Conservation (phyloP, 2,113 vertebrate genomes). For the Pardalotus punctatus region DNA sequence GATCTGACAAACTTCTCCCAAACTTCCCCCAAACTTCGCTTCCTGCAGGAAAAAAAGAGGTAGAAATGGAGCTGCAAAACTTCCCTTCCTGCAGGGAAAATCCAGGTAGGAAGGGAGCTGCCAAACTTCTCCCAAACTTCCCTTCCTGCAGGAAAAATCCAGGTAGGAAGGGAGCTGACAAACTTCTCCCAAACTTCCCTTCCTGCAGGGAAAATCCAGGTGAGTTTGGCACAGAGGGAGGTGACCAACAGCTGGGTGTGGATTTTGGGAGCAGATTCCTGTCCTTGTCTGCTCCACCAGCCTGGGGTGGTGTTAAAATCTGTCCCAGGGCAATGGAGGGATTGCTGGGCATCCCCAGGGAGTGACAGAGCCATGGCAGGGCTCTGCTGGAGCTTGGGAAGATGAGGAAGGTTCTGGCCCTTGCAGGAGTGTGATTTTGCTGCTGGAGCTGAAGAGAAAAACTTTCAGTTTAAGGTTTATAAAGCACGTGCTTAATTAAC, state of each 20-base stretch:
- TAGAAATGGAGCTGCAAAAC: no score
- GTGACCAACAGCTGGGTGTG: background rate
- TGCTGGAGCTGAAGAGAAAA: background rate
- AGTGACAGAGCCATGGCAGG: rapidly evolving
- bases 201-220: no score
- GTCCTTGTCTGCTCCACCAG: background rate
- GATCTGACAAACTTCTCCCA: no score
- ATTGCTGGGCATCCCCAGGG: background rate
- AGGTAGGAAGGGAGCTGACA: no score
- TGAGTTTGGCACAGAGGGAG: background rate
- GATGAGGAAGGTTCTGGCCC: background rate
- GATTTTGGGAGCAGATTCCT: background rate
- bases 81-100: no score
- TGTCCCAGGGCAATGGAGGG: background rate
- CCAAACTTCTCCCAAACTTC: no score
- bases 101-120: no score
- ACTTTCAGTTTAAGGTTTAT: background rate
- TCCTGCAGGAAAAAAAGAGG: no score
- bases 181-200: no score
- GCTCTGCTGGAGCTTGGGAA: background rate
- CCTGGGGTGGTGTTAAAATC: background rate
- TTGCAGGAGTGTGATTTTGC: no score
- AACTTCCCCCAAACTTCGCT: no score
- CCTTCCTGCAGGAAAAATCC: no score
- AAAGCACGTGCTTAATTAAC: background rate